phyloP scores from a whole-genome alignment of 2,888 invertebrate species.

The Nemurella pictetii region DNA sequence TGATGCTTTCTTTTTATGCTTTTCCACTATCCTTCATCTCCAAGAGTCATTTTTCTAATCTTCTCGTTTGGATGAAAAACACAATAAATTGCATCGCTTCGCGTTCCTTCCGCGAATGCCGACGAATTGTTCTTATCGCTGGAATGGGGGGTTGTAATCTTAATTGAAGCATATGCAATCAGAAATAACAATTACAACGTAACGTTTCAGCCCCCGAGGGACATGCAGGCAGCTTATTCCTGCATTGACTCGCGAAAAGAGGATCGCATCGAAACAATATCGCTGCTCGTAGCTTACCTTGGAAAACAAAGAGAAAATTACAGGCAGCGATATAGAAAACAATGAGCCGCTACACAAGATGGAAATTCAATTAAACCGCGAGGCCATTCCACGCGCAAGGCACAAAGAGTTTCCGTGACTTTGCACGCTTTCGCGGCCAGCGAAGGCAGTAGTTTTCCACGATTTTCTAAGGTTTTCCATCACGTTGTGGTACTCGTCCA shows the following conservation, averaged over 20 bases:
- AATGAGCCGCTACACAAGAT: not conserved
- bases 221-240: not conserved
- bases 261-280: not conserved
- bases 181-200: not conserved
- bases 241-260: not conserved
- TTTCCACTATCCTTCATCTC: not conserved
- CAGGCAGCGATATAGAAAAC: not conserved
- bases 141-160: slow-evolving; percentile 11
- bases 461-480: no score
- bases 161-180: slow-evolving; percentile 1
- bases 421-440: not conserved
- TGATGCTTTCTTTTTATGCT: not conserved
- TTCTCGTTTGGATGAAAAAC: not conserved
- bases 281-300: not conserved
- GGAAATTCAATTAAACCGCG: not conserved
- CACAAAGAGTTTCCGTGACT: not conserved
- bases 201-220: not conserved
- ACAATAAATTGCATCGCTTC: not conserved
- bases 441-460: no score
- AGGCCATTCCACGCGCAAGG: not conserved
- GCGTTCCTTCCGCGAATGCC: not conserved
- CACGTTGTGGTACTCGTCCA: no score
- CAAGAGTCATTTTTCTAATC: not conserved
- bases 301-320: no score
- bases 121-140: not conserved